Evolutionary conservation across 2,113 vertebrate genomes (phyloP).

Genomic region (Pica pica): DNA sequence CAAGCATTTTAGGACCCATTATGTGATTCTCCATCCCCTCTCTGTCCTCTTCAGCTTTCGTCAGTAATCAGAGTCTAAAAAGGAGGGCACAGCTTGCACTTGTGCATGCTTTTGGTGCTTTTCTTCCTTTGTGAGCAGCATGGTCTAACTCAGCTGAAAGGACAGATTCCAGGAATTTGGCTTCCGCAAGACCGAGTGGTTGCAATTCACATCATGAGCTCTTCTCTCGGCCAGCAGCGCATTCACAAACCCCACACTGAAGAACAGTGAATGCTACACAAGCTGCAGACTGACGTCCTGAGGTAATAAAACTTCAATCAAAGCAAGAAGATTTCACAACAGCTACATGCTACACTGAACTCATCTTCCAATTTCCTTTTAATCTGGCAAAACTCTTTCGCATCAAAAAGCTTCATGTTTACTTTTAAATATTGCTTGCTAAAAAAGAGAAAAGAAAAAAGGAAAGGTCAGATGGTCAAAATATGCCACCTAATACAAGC

Average conservation of each 20-base stretch:
- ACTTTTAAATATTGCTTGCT: constrained; percentile 31
- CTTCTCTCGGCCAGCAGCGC: neutral
- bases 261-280: constrained; percentile 39
- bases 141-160: neutral
- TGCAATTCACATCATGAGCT: neutral
- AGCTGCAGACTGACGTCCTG: neutral
- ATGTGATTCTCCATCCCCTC: neutral
- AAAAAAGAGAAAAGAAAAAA: neutral
- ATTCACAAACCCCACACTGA: constrained; percentile 23
- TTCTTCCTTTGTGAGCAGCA: neutral
- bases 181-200: neutral
- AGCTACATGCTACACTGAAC: neutral
- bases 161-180: neutral
- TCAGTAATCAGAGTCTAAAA: neutral
- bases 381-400: constrained; percentile 4
- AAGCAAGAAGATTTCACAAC: constrained; percentile 55
- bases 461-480: neutral
- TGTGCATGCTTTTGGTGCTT: neutral
- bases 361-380: constrained; percentile 44
- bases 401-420: constrained; percentile 10
- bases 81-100: neutral
- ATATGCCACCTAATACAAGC: neutral
- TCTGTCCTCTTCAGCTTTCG: neutral
- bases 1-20: neutral
- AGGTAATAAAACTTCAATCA: constrained; percentile 58